Base-by-base conservation (phyloP, 2,888 invertebrate species). In the Dicranocentrus wangi region DNA sequence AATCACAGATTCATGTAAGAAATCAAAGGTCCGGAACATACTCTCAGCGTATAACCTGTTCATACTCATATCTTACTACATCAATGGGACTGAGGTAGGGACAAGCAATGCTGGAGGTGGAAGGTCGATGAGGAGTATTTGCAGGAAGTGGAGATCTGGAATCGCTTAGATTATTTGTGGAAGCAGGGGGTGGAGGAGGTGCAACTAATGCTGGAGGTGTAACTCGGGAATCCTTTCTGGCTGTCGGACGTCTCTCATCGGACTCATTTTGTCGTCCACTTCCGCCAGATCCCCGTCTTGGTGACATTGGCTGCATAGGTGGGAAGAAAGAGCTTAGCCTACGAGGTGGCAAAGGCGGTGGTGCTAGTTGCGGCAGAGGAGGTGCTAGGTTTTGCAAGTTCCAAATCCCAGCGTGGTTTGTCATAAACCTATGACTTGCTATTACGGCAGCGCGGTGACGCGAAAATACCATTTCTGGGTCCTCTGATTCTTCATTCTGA, bases 381-480 rank as follows among this genome's bases (percentile, higher is more conserved):
- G 71, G 68, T 19, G 72, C 72, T 8, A 53, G 21, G 28, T 47
- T 66, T 58, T 80, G 72, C n/a, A 80, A 39, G 42, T 80, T 68
- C 72, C 72, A 80, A 39, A 69, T 27, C 1, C 70, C 63, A 21
- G 43, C 70, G 32, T 77, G 27, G 47, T 68, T 80, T 1, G 72
- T 23, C 7, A 80, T 25, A 25, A 80, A 80, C 27, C 80, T 39
- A 39, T 80, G 80, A 13, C 80, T 71, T 21, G 80, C 80, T 51
- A 80, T 73, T 15, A 80, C 80, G 3, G 80, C 80, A 13, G 80
- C 80, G 17, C 80, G 66, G 42, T 80, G 80, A 23, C 80, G 72
- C 1, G 80, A 80, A 28, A 80, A 80, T 25, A 65, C 63, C 43
- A 65, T 17, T 32, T 72, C 80, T 19, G 80, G 68, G 25, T 80